Conservation (phyloP, 2,113 vertebrate genomes). For the Rhinopomastus cyanomelas region DNA sequence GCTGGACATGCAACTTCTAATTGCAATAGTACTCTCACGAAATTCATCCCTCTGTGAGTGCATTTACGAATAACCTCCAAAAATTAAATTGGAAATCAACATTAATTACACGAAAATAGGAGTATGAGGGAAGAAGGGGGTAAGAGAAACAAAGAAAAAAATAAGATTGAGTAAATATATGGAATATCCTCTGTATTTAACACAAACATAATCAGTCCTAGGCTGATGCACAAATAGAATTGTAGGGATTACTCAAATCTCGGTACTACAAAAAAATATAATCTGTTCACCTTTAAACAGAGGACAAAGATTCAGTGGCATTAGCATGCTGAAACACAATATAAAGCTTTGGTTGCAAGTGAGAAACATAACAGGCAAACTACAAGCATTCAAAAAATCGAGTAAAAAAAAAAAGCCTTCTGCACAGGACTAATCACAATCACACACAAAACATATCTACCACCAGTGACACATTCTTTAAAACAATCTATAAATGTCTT, state of each 20-base stretch:
- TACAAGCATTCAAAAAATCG: not conserved
- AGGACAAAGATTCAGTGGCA: not conserved
- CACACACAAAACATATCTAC: not conserved
- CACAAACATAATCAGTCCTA: not conserved
- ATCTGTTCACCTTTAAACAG: not conserved
- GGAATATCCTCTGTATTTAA: not conserved
- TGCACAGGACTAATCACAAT: not conserved
- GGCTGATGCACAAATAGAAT: not conserved
- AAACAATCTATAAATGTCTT: not conserved
- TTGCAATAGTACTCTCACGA: not conserved
- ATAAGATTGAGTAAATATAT: not conserved
- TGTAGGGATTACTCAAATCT: not conserved
- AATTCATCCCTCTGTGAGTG: not conserved
- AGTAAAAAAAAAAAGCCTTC: not conserved
- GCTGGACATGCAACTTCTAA: not conserved
- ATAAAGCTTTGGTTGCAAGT: not conserved
- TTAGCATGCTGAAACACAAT: not conserved
- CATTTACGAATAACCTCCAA: not conserved
- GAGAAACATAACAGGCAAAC: not conserved
- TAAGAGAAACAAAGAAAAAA: not conserved
- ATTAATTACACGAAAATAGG: not conserved
- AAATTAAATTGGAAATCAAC: not conserved
- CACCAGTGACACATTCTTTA: not conserved
- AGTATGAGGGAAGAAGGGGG: not conserved
- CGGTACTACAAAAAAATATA: not conserved